These are phyloP conservation scores for Crypturellus undulatus DNA, from an alignment of 2,113 vertebrate species.

Conservation along the genomic window DNA sequence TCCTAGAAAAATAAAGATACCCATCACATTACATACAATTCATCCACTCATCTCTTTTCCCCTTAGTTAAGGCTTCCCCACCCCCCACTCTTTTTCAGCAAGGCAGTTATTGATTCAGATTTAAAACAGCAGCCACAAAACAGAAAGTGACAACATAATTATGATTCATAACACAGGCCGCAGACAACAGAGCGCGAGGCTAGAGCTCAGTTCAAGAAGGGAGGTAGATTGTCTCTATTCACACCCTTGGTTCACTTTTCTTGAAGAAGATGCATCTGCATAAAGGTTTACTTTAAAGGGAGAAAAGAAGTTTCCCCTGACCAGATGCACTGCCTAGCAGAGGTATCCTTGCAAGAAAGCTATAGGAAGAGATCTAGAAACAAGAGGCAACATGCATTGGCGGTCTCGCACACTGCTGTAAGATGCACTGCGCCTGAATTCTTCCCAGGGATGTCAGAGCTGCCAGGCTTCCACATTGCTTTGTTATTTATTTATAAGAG, in stretches of 20 bases:
- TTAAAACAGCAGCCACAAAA: not conserved
- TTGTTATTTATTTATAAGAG: not conserved
- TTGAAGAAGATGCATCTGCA: not conserved
- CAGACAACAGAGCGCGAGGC: not conserved
- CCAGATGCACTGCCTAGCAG: not conserved
- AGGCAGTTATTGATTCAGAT: not conserved
- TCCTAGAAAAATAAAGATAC: not conserved
- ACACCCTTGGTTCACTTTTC: not conserved
- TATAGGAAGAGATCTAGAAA: not conserved
- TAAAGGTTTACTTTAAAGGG: not conserved
- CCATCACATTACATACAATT: accelerated
- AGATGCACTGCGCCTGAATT: not conserved
- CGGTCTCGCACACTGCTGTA: not conserved
- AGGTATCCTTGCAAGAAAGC: not conserved
- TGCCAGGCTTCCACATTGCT: not conserved
- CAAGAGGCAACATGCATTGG: not conserved
- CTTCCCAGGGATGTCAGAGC: not conserved
- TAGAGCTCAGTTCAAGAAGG: not conserved
- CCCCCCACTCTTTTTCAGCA: not conserved
- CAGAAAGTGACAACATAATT: not conserved
- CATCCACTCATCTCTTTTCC: not conserved
- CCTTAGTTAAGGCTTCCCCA: not conserved
- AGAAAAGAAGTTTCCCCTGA: not conserved
- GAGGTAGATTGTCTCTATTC: not conserved
- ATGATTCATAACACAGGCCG: not conserved